phyloP scores from a whole-genome alignment of 2,797 vertebrate genomes.

The Sparidentex hasta region DNA sequence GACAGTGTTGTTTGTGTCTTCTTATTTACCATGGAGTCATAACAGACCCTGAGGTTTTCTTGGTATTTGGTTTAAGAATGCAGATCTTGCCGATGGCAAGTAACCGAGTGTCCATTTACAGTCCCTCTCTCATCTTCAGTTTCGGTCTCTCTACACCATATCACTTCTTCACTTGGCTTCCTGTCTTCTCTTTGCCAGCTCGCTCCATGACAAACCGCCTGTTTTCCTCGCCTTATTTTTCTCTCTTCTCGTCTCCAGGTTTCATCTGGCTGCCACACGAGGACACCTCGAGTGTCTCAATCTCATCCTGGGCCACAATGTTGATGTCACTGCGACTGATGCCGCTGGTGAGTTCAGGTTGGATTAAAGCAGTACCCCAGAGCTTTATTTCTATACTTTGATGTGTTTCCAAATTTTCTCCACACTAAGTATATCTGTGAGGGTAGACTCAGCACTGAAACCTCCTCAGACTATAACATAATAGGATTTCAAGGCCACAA shows the following conservation, averaged over 20 bases:
- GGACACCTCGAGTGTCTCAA: conserved; percentile 96
- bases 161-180: conserved; percentile 49
- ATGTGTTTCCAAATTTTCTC: conserved; percentile 8
- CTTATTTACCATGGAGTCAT: conserved; percentile 12
- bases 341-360: conserved; percentile 87
- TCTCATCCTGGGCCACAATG: conserved; percentile 90
- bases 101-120: conserved; percentile 70
- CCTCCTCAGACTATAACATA: background rate
- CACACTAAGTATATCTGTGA: background rate
- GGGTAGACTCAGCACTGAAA: background rate
- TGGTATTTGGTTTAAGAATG: conserved; percentile 58
- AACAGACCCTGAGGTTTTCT: conserved; percentile 40
- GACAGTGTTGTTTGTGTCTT: background rate
- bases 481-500: background rate
- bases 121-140: conserved; percentile 53
- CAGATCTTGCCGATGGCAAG: conserved; percentile 62
- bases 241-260: conserved; percentile 79
- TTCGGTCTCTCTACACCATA: conserved; percentile 30
- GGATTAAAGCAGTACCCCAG: background rate
- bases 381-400: background rate
- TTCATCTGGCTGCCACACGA: conserved; percentile 95
- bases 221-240: conserved; percentile 17
- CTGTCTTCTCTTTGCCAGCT: conserved; percentile 9
- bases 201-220: background rate
- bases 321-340: conserved; percentile 91